Conservation (phyloP, 2,113 vertebrate genomes). For the Aramus guarauna region DNA sequence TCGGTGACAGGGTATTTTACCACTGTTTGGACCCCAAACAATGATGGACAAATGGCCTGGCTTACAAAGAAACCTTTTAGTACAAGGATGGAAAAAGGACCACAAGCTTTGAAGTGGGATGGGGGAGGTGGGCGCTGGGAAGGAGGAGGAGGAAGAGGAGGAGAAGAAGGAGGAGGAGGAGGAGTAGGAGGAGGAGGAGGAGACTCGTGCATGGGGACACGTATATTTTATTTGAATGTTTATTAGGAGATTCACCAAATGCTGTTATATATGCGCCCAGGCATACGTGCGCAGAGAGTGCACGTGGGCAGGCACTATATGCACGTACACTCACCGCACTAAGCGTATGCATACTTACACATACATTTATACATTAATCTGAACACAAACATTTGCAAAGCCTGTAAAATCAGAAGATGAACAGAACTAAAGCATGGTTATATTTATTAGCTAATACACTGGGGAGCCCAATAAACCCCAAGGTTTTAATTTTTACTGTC, state of each 20-base stretch:
- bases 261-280: neutral
- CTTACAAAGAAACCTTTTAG: constrained; percentile 79
- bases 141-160: neutral
- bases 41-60: constrained; percentile 79
- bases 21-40: constrained; percentile 81
- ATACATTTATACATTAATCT: constrained; percentile 14
- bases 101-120: constrained; percentile 69
- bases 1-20: constrained; percentile 83
- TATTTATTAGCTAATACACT: constrained; percentile 33
- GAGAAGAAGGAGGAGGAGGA: constrained; percentile 8
- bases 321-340: neutral
- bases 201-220: constrained; percentile 16
- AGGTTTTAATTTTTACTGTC: constrained; percentile 63
- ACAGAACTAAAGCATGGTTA: neutral
- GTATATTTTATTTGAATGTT: constrained; percentile 45
- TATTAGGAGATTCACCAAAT: neutral
- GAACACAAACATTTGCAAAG: constrained; percentile 28
- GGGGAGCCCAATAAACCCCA: neutral
- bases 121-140: constrained; percentile 19
- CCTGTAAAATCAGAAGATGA: neutral
- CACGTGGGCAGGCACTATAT: fast-evolving
- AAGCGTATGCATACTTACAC: constrained; percentile 15
- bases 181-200: neutral
- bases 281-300: fast-evolving
- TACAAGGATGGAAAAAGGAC: constrained; percentile 69